phyloP scores from a whole-genome alignment of 1,140 invertebrate species.

The Drosophila jambulina region DNA sequence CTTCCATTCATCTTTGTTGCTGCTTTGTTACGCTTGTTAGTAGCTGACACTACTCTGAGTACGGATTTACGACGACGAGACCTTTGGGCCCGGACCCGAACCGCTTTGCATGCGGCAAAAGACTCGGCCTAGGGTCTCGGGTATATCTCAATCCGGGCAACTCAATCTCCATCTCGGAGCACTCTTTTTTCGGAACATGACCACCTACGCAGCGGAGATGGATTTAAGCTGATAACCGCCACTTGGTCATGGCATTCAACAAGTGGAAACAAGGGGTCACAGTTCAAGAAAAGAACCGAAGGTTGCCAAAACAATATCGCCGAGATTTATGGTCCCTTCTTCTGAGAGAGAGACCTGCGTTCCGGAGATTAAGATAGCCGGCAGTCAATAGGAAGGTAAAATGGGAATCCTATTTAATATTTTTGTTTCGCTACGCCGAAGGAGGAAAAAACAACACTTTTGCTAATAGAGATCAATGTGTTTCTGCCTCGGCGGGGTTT shows the following conservation, averaged over 20 bases:
- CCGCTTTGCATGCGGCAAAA: conserved; percentile 27
- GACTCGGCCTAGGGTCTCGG: conserved; percentile 2
- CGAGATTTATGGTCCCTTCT: conserved; percentile 35
- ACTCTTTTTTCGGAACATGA: conserved; percentile 33
- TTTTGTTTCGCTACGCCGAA: conserved; percentile 9
- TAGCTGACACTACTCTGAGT: conserved; percentile 67
- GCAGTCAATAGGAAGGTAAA: conserved; percentile 35
- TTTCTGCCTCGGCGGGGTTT: conserved; percentile 34
- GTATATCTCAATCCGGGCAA: conserved; percentile 29
- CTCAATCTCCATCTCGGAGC: conserved; percentile 52
- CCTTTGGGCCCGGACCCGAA: conserved; percentile 14
- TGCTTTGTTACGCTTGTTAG: conserved; percentile 78
- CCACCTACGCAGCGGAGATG: conserved; percentile 43
- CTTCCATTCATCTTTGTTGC: conserved; percentile 68
- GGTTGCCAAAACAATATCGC: conserved; percentile 48
- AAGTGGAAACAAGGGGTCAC: conserved; percentile 47
- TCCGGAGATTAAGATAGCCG: conserved; percentile 32
- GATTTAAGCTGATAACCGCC: conserved; percentile 46
- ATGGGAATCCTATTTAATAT: conserved; percentile 22
- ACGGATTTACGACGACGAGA: conserved; percentile 65
- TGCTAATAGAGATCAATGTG: conserved; percentile 41
- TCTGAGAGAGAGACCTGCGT: conserved; percentile 1
- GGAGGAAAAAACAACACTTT: conserved; percentile 9
- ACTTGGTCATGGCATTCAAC: conserved; percentile 30
- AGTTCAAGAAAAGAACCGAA: conserved; percentile 41